phyloP scores from a whole-genome alignment of 2,113 vertebrate genomes.

The Myotis lucifugus region DNA sequence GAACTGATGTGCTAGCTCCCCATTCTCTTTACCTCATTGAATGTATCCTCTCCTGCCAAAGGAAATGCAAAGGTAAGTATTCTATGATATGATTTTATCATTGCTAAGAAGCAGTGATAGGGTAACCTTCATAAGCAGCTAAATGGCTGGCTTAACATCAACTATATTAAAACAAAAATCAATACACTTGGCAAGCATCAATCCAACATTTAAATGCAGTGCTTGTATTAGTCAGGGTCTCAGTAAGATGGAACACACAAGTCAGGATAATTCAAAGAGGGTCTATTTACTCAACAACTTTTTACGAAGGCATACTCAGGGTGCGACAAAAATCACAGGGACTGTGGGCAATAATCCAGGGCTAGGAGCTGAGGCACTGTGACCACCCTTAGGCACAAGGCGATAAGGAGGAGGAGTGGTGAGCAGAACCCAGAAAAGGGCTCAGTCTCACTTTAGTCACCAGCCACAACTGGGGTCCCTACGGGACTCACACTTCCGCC shows the following conservation, averaged over 20 bases:
- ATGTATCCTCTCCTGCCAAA: slow-evolving; percentile 12
- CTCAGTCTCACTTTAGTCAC: neutral
- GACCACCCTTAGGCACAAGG: neutral
- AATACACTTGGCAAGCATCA: neutral
- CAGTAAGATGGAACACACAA: neutral
- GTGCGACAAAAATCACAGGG: neutral
- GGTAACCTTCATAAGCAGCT: slow-evolving; percentile 38
- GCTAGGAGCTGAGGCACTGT: neutral
- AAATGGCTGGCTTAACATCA: neutral
- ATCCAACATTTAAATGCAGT: neutral
- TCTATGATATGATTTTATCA: slow-evolving; percentile 2
- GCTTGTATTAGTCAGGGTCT: neutral
- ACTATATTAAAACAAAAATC: slow-evolving; percentile 42
- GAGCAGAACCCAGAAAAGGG: neutral
- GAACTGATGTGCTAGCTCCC: neutral
- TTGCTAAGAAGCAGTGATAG: neutral
- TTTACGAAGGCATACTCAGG: neutral
- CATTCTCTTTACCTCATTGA: neutral
- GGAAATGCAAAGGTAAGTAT: slow-evolving; percentile 4
- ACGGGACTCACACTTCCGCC: neutral
- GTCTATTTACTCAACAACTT: neutral
- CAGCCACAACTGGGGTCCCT: neutral
- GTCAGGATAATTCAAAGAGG: slow-evolving; percentile 18
- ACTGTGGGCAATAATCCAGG: neutral
- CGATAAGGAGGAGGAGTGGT: neutral